Base-by-base conservation (phyloP, 2,888 invertebrate species). In the Zhuqinia jingwanae region DNA sequence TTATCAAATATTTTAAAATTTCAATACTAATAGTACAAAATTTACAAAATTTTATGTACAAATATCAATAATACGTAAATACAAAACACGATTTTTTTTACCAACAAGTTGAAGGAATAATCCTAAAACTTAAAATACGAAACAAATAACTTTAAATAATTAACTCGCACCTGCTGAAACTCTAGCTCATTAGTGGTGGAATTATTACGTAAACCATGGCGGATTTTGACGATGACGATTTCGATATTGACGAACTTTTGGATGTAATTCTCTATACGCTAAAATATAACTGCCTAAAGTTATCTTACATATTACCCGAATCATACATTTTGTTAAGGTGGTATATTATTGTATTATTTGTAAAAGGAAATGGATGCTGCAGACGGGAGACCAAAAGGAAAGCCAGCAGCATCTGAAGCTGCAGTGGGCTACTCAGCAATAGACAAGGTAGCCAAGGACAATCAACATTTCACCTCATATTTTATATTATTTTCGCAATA, bases 221-320 rank as follows among this genome's bases (percentile, higher is more conserved):
- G 50, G 87, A 87, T 53, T 87, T 83, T 79, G 87, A 79, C 47
- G 88, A 84, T 27, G 88, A 88, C 85, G 89, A 89, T 45, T 87
- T 88, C 58, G 89, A 89, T 47, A 88, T 89, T 47, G 89, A 89
- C 45, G 88, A 89, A 47, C 83, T 89, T 53, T 58, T 89, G 11
- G 87, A 88, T 45, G 89, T 89, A 87, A 75, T 36, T 36, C 5
- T 82, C 47, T 17, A 45, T 8, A 56, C 70, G 5, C 13, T 17
- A 53, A 27, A 63, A 15, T 25, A 20, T 8, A 63, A 13, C n/a
- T 6, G 63, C 11, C 10, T 2, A 15, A 63, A 63, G 13, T 2
- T 42, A 65, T 30, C 2, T n/a, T n/a, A n/a, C n/a, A n/a, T n/a
- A n/a, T n/a, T n/a, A n/a, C n/a, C n/a, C n/a, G n/a, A n/a, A n/a